Base-by-base conservation (phyloP, 1,140 invertebrate species). In the Acarapis woodi region DNA sequence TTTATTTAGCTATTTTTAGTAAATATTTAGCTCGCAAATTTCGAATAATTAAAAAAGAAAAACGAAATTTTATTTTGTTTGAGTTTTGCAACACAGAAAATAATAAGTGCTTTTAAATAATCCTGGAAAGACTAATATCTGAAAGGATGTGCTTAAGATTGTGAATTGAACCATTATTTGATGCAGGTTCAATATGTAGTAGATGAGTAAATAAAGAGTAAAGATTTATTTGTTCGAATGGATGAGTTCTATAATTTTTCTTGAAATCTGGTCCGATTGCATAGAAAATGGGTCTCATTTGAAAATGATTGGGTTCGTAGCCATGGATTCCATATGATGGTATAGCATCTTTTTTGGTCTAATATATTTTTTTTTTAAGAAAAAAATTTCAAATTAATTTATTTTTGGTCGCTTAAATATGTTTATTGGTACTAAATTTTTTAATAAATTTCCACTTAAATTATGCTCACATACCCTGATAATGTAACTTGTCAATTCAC, bases 191-290 rank as follows among this genome's bases (percentile, higher is more conserved):
- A 6, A 58, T 48, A n/a, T 50, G 47, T 10, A 60, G 43, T 9
- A 62, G 35, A 35, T 53, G 33, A 39, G 58, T 61, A 50, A 61
- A 52, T 25, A 61, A 38, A 15, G 55, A 52, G 44, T 61, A 62
- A 9, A 61, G 46, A 42, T 62, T 56, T n/a, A 60, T 52, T 41
- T 46, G 55, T 22, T 53, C 37, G 42, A 61, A 59, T 4, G 28
- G 29, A 9, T 41, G 35, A 10, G 39, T 25, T 21, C 15, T 45
- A 25, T 44, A 41, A n/a, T 45, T 47, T 10, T 38, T 33, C 39
- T 50, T 53, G 45, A 62, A 58, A 8, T 46, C 40, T 39, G 58
- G 58, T n/a, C 60, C 59, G 43, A 48, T 44, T 5, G 56, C 60
- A 14, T 60, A 38, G 41, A 61, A 62, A 32, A 60, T 48, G 23